Evolutionary conservation across 2,888 invertebrate genomes (phyloP), one percentile per base, ranked within the genome.

Genomic region (Meteorus cinctellus): DNA sequence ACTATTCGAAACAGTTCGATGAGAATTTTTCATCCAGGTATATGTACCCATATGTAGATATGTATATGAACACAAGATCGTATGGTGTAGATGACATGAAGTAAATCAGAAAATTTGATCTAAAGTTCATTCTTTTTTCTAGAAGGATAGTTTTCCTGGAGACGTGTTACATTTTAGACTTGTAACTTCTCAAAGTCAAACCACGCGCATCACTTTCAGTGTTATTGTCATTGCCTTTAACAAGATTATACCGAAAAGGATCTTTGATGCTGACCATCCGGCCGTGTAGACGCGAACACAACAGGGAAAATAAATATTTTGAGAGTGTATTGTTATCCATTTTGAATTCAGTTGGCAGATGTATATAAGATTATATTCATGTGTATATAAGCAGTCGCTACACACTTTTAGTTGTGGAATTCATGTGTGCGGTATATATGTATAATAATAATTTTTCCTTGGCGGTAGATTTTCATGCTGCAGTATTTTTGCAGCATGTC

Each of bases 301-400:
- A 82, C 81, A 78, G 75, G 79, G 59, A 76, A 84, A 86, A 88
- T 88, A 88, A 88, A 88, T 88, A 88, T 88, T 88, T 87, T 84
- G 87, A 88, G 83, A 86, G 78, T 45, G 82, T 81, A 84, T 86
- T 87, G 86, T 86, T 78, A 81, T 74, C 75, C 19, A 55, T 55
- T 62, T 65, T 75, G 78, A 36, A 66, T 62, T 72, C 73, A 73
- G 59, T 27, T 55, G 66, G 41, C 75, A 75, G 75, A 75, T 75
- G 75, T 59, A 60, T 41, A 65, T 65, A 41, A 8, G 41, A 65
- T 16, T 36, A n/a, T 63, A 62, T 41, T 24, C 36, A n/a, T 4
- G 10, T 36, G 10, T 60, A n/a, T 24, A 62, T 71, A 55, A 19
- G 55, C 55, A 55, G n/a, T 60, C 14, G 27, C 36, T 36, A 14